phyloP scores from a whole-genome alignment of 2,113 vertebrate species.

The Empidonax traillii region DNA sequence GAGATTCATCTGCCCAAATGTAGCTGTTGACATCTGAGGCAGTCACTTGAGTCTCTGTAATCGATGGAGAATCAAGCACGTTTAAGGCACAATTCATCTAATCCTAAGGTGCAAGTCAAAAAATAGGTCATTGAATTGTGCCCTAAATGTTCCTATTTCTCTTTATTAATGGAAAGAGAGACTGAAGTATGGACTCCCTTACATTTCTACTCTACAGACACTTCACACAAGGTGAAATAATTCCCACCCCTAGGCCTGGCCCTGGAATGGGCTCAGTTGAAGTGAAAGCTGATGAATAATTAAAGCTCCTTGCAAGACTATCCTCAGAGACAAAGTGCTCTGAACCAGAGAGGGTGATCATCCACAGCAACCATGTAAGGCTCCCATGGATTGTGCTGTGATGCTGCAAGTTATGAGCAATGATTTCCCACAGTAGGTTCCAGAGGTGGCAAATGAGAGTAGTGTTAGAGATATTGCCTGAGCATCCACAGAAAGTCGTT shows the following conservation, averaged over 20 bases:
- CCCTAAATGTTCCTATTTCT: not conserved
- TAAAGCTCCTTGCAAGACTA: not conserved
- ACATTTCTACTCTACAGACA: not conserved
- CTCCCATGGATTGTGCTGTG: not conserved
- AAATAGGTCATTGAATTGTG: not conserved
- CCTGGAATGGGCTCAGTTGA: not conserved
- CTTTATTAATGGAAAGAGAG: not conserved
- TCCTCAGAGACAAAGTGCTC: not conserved
- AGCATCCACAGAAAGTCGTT: not conserved
- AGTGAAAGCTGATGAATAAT: not conserved
- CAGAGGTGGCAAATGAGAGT: not conserved
- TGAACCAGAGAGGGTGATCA: not conserved
- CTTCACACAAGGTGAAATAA: not conserved
- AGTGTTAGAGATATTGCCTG: not conserved
- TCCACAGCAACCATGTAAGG: not conserved
- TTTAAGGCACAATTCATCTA: constrained; percentile 34
- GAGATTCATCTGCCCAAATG: constrained; percentile 29
- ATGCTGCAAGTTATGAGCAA: not conserved
- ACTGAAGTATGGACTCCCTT: not conserved
- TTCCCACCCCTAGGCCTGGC: not conserved
- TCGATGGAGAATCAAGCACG: not conserved
- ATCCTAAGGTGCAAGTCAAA: constrained; percentile 10
- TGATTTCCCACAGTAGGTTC: not conserved
- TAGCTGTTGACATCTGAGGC: constrained; percentile 9
- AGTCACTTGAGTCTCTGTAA: constrained; percentile 6